Conservation (phyloP, 2,888 invertebrate species). For the Conomelus anceps region DNA sequence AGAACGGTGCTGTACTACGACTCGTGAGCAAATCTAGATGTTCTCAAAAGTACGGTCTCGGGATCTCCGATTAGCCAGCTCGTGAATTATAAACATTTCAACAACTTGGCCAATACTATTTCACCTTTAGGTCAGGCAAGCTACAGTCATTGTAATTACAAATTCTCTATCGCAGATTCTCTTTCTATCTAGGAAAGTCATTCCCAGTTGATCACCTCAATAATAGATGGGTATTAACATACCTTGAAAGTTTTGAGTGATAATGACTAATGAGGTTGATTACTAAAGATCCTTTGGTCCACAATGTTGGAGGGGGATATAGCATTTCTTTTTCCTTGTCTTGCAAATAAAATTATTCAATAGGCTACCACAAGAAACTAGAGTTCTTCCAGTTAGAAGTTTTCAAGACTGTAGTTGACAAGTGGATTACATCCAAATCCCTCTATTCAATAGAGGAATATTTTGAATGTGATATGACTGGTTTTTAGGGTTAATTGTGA, state of each 20-base stretch:
- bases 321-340: too few species aligned
- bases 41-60: not conserved
- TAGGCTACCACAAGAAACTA: too few species aligned
- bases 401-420: too few species aligned
- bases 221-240: not conserved
- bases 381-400: too few species aligned
- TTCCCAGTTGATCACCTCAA: not conserved
- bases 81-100: not conserved
- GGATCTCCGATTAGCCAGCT: not conserved
- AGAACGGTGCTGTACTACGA: not conserved
- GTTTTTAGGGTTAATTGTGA: too few species aligned
- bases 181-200: not conserved
- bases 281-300: too few species aligned
- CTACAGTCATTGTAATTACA: not conserved
- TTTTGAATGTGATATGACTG: too few species aligned
- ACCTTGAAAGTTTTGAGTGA: not conserved
- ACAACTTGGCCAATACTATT: not conserved
- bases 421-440: too few species aligned
- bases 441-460: too few species aligned
- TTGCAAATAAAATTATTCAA: too few species aligned
- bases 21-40: not conserved
- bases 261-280: not conserved
- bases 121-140: too few species aligned
- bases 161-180: not conserved
- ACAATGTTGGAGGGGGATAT: too few species aligned